Evolutionary conservation across 2,113 vertebrate genomes (phyloP), one percentile per base, ranked within the genome.

Genomic region (Riparia riparia): DNA sequence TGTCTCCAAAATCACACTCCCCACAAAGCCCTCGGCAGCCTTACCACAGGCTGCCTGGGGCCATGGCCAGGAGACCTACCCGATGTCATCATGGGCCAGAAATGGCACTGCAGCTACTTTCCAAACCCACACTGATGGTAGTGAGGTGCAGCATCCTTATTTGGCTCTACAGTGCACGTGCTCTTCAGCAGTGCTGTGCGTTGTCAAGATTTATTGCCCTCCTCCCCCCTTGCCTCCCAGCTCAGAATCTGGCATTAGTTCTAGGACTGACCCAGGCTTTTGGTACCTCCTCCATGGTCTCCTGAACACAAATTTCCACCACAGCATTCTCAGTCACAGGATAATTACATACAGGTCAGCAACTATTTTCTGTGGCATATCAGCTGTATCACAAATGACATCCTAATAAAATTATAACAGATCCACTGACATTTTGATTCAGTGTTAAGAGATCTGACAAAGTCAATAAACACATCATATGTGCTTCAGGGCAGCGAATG

Each of bases 1-100:
- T 0, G 0, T 45, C 70, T 90, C 54, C 0, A 0, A 80, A 85
- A 72, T 7, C 18, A 29, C 0, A 0, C 47, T 77, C 39, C 76
- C 53, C 20, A 28, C 60, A 42, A 88, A 88, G 51, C 22, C 47
- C 37, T 21, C 78, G 65, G 57, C 51, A 92, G 60, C 37, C 60
- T 32, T 29, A 70, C 18, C 1, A 1, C 41, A 64, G 56, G 56
- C 39, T 70, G 63, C n/a, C n/a, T 0, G 5, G 71, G 54, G 80
- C 17, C 13, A 71, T 26, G 56, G 82, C 87, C 88, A 94, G 47
- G 26, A 91, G 84, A 58, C 42, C 17, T 80, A 74, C 73, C 7
- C 3, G 0, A 22, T 54, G 50, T 34, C 3, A 1, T 61, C 44
- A 76, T 2, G 4, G 47, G 12, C 65, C 87, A 88, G 21, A 87